Percentiles rank a stretch among this genome's conserved stretches.
Evolutionary conservation across 2,113 vertebrate species (phyloP).

Genomic region (Dasyprocta punctata): DNA sequence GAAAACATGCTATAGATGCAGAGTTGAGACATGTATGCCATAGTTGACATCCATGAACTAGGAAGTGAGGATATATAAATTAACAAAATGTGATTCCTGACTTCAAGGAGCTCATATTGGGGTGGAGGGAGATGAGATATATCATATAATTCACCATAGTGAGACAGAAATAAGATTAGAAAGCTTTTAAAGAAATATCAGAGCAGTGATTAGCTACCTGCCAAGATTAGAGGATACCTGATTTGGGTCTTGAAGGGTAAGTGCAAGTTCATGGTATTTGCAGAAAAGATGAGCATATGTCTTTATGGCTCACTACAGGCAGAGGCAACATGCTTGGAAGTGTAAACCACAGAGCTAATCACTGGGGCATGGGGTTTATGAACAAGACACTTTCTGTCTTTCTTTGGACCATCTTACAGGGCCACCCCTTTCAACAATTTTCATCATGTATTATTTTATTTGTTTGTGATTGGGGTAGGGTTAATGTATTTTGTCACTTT

Average conservation of each 20-base stretch:
- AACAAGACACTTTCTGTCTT: background rate
- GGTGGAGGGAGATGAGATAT: accelerated
- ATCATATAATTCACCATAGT: background rate
- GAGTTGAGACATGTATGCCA: background rate
- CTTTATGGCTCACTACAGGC: accelerated
- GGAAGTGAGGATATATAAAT: background rate
- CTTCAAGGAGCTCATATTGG: background rate
- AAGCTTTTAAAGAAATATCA: background rate
- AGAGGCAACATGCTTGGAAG: accelerated
- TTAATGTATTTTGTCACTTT: background rate
- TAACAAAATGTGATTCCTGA: background rate
- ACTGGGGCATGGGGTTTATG: accelerated
- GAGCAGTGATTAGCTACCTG: background rate
- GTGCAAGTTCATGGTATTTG: too few relatives aligned
- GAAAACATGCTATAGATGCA: background rate
- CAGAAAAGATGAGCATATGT: background rate
- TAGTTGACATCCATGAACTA: background rate
- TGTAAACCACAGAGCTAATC: accelerated
- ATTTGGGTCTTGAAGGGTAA: background rate
- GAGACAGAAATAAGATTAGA: background rate
- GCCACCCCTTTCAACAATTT: background rate
- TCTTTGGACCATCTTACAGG: background rate
- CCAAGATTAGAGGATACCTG: background rate
- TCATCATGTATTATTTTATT: background rate
- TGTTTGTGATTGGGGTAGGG: background rate